A percentile compares a stretch with the other conserved stretches of the same genome.
Conservation (phyloP, 1,140 invertebrate species). For the Aphelinus atriplicis region DNA sequence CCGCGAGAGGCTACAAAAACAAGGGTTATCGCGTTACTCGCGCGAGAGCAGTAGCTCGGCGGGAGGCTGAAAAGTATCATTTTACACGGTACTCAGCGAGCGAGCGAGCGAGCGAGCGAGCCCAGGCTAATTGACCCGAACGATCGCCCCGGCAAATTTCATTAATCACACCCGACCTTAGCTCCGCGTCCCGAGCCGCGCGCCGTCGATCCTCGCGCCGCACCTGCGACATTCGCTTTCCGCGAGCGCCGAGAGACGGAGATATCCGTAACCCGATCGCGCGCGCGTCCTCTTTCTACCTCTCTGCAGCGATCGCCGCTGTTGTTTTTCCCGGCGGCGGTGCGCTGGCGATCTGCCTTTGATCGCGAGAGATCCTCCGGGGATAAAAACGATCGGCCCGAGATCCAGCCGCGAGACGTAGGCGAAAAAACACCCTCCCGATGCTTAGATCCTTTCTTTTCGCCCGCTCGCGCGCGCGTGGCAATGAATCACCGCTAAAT, state of each 20-base stretch:
- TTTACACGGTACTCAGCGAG: no score
- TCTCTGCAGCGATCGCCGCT: neutral
- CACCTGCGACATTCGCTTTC: neutral
- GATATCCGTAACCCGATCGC: constrained; percentile 7
- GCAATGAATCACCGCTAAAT: no score
- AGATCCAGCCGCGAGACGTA: neutral
- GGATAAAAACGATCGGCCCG: constrained; percentile 30
- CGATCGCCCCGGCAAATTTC: constrained; percentile 3
- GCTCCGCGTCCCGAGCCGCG: neutral
- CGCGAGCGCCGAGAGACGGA: neutral
- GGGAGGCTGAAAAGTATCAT: no score
- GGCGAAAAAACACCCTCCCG: no score
- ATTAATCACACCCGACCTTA: neutral
- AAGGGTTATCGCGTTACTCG: no score
- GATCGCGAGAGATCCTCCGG: neutral
- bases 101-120: neutral
- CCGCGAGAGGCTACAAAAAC: no score
- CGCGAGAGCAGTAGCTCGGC: no score
- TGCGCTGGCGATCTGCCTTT: constrained; percentile 4
- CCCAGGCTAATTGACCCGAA: neutral
- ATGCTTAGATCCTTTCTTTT: no score
- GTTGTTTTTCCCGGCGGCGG: neutral
- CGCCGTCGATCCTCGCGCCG: neutral
- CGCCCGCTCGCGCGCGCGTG: no score
- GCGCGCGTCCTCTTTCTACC: neutral